Evolutionary conservation across 2,888 invertebrate genomes (phyloP), one percentile per base, ranked within the genome.

Genomic region (Luffia ferchaultella): DNA sequence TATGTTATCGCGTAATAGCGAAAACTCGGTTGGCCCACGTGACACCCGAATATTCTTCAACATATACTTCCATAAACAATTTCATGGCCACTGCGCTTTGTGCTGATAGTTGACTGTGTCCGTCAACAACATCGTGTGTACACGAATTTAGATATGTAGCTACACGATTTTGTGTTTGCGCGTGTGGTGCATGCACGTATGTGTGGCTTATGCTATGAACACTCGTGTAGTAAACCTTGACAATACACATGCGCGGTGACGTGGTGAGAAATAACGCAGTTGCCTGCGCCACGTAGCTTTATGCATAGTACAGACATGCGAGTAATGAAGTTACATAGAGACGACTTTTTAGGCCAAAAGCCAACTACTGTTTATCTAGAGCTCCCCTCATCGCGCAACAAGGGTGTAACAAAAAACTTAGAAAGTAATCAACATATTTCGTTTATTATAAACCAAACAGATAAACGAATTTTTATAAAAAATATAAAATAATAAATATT

Each of bases 11-110:
- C 62, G 56, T 61, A 62, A 63, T 60, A 58, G 50, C 58, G 58
- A 66, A 61, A 58, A 60, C 12, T 12, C 5, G 30, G n/a, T n/a
- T 30, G 58, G 60, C 58, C 58, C 43, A 55, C 57, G 58, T 57
- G 67, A 65, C 71, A 70, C 73, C 65, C 66, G 64, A 60, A 57
- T 64, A 59, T 60, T 57, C 46, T 54, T 55, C 59, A 54, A 54
- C 62, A 60, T 56, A 59, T 59, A 59, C 58, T 59, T 65, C 64
- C 65, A 65, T 67, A 70, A 72, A 65, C 66, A 70, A 65, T 65
- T 71, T 75, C 77, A 78, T 68, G 76, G 76, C 60, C 76, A 67
- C 61, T 76, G 77, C 76, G 76, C 67, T 77, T 74, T 69, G 70
- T 70, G 61, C 56, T 17, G 60, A 58, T 57, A 60, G 59, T 59